phyloP scores from a whole-genome alignment of 1,140 invertebrate genomes.

The Solenopsis invicta region DNA sequence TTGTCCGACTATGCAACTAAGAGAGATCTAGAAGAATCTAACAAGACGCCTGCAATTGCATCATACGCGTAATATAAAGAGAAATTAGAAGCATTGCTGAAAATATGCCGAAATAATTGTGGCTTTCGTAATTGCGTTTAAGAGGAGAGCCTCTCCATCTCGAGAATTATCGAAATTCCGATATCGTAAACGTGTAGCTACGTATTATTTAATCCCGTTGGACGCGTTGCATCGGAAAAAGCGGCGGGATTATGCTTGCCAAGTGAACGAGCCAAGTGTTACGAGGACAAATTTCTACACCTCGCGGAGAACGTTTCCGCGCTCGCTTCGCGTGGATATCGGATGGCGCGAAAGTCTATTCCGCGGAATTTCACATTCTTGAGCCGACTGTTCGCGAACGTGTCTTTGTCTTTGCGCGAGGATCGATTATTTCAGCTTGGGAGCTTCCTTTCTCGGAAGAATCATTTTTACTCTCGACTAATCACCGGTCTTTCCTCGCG shows the following conservation, averaged over 20 bases:
- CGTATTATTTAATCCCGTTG: constrained; percentile 40
- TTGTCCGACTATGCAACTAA: neutral
- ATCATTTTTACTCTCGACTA: neutral
- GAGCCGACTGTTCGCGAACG: neutral
- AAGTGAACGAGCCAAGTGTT: constrained; percentile 30
- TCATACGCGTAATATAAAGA: neutral
- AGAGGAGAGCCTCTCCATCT: neutral
- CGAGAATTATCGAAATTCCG: neutral
- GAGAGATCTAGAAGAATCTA: constrained; percentile 33
- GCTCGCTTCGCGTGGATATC: constrained; percentile 22
- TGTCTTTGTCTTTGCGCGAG: neutral
- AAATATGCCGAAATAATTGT: constrained; percentile 20
- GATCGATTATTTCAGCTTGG: neutral
- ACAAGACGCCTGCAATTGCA: neutral
- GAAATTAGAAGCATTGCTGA: constrained; percentile 11
- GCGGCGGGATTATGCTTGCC: constrained; percentile 14
- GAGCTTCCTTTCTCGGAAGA: neutral
- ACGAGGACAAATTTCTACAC: constrained; percentile 62
- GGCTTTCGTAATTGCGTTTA: constrained; percentile 5
- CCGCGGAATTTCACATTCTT: constrained; percentile 21
- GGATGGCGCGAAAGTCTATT: neutral
- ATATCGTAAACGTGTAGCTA: constrained; percentile 17
- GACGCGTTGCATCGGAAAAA: constrained; percentile 23
- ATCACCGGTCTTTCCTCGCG: neutral
- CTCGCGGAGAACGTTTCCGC: constrained; percentile 46